Base-by-base conservation (phyloP, 2,113 vertebrate genomes). In the Leiothrix lutea region DNA sequence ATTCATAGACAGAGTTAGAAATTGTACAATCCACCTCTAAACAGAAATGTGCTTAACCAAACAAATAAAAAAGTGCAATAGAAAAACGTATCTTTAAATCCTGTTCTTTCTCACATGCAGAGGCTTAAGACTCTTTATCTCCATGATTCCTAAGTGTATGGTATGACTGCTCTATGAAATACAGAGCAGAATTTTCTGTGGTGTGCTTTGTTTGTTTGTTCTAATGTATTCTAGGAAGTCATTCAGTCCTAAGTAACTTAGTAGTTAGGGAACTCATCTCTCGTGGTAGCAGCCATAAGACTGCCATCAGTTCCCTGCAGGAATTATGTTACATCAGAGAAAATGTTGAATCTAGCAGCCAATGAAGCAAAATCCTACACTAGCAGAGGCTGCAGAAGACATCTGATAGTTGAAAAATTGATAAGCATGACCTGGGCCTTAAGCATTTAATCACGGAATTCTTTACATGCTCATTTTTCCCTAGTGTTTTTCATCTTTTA, bases 61-160 rank as follows among this genome's bases (percentile, higher is more conserved):
- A 45, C 20, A 73, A 75, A 51, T 22, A 13, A 40, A 67, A 67
- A 80, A 29, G 8, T 31, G 20, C 3, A n/a, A 31, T 72, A 40
- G 42, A 35, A 26, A 57, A 14, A 50, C 42, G 24, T 21, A 13
- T 14, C 15, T 80, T 64, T 60, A 67, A 72, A 64, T 75, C 10
- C 14, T 8, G 0, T 26, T 64, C 35, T 72, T 53, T 65, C 19
- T 66, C 2, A 0, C 8, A 24, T 18, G 4, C n/a, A 62, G 45
- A 65, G 7, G 24, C 42, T 84, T 67, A 66, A 65, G 6, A 17
- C 18, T 7, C 2, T 50, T 54, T 53, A 48, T 26, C 22, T 54
- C 29, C 9, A 11, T 26, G 60, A 73, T 65, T 92, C 48, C 22
- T 67, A 40, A 44, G 40, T 9, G 8, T 36, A 7, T 31, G 16